These are phyloP conservation scores for Acleris sparsana DNA, from an alignment of 2,888 invertebrate species.

Conservation along the genomic window DNA sequence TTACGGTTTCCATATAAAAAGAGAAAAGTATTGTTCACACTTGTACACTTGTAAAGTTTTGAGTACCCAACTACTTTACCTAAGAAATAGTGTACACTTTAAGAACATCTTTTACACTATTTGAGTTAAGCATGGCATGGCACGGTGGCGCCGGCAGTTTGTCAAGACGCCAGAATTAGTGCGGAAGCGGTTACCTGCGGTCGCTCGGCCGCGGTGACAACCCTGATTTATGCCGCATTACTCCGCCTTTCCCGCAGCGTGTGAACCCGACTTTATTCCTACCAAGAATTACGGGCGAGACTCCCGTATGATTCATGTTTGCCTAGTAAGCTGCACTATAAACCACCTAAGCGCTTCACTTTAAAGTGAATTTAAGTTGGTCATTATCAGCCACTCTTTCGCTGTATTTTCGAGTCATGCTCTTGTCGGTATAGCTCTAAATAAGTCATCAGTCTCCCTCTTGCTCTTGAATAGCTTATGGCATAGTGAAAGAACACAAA, in stretches of 20 bases:
- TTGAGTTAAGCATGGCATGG: background rate
- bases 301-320: constrained; percentile 14
- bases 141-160: constrained; percentile 41
- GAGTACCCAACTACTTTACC: background rate
- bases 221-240: constrained; percentile 45
- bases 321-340: background rate
- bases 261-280: constrained; percentile 20
- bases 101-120: constrained; percentile 13
- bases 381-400: no score
- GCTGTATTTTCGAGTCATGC: no score
- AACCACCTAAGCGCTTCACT: no score
- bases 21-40: no score
- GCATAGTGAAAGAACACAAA: no score
- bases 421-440: no score
- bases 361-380: no score
- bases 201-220: constrained; percentile 39
- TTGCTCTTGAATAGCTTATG: no score
- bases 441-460: no score
- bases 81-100: background rate
- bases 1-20: no score
- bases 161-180: constrained; percentile 45
- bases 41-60: no score
- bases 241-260: constrained; percentile 20
- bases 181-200: constrained; percentile 42
- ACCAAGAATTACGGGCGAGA: constrained; percentile 20